These are phyloP conservation scores for Episyrphus balteatus DNA, from an alignment of 1,140 invertebrate genomes.

Conservation along the genomic window DNA sequence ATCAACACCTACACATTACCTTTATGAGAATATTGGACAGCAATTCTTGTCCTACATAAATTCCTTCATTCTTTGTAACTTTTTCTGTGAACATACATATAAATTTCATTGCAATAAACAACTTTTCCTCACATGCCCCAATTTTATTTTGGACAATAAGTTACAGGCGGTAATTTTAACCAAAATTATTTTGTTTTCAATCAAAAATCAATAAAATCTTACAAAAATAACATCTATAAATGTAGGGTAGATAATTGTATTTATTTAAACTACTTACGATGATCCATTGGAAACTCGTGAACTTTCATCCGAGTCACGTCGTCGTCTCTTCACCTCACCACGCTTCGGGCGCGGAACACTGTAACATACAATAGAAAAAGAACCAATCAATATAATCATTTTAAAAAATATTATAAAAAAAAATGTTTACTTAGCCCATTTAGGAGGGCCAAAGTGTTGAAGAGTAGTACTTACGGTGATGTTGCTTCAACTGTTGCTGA, in stretches of 20 bases:
- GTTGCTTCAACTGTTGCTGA: slow-evolving; percentile 25
- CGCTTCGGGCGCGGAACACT: slow-evolving; percentile 30
- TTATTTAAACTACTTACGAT: slow-evolving; percentile 21
- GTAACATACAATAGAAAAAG: slow-evolving; percentile 7
- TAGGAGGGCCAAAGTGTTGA: not conserved
- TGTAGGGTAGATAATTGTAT: slow-evolving; percentile 13
- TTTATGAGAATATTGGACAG: no score
- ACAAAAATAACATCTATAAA: not conserved
- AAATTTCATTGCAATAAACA: no score
- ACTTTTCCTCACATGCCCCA: not conserved
- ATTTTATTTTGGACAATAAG: not conserved
- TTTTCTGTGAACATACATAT: no score
- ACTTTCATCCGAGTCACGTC: slow-evolving; percentile 41
- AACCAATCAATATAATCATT: not conserved
- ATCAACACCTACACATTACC: no score
- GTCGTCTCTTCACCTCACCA: slow-evolving; percentile 43
- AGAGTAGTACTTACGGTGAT: slow-evolving; percentile 26
- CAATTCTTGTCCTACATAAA: no score
- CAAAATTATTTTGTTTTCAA: not conserved
- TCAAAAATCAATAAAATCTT: not conserved
- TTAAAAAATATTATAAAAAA: slow-evolving; percentile 1
- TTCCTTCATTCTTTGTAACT: no score
- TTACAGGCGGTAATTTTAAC: not conserved
- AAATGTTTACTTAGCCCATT: slow-evolving; percentile 1
- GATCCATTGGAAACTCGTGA: slow-evolving; percentile 35